Evolutionary conservation across 2,888 invertebrate species (phyloP).

Genomic region (Drosophila pseudotalamancana): DNA sequence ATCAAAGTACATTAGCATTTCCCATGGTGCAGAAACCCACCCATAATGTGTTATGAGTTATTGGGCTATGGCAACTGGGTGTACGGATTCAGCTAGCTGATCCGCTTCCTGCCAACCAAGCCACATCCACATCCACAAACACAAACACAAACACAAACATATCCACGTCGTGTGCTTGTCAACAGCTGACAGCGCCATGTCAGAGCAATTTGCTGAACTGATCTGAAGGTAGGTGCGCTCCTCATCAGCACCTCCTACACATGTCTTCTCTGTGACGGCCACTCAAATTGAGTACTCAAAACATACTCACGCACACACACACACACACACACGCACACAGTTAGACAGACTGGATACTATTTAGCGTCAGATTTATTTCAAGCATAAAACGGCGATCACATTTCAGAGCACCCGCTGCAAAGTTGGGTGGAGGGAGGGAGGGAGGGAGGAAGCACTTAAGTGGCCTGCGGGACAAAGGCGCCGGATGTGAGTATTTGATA

Average conservation of each 20-base stretch:
- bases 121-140: slow-evolving; percentile 15
- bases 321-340: slow-evolving; percentile 8
- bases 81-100: slow-evolving; percentile 34
- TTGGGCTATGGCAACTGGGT: slow-evolving; percentile 36
- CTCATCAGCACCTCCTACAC: slow-evolving; percentile 41
- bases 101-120: slow-evolving; percentile 61
- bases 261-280: slow-evolving; percentile 61
- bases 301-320: slow-evolving; percentile 7
- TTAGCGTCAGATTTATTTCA: slow-evolving; percentile 75
- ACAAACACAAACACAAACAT: slow-evolving; percentile 14
- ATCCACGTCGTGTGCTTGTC: slow-evolving; percentile 73
- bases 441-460: slow-evolving; percentile 68
- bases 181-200: slow-evolving; percentile 82
- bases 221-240: slow-evolving; percentile 37
- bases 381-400: slow-evolving; percentile 82
- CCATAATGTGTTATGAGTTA: slow-evolving; percentile 77
- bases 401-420: slow-evolving; percentile 67
- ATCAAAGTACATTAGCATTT: slow-evolving; percentile 74
- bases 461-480: slow-evolving; percentile 50
- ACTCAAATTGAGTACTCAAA: slow-evolving; percentile 68
- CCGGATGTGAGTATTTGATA: slow-evolving; percentile 58
- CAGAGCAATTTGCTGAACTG: slow-evolving; percentile 79
- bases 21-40: slow-evolving; percentile 33
- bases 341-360: slow-evolving; percentile 55
- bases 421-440: not conserved